Evolutionary conservation across 2,797 vertebrate genomes (phyloP).

Genomic region (Semaprochilodus insignis): DNA sequence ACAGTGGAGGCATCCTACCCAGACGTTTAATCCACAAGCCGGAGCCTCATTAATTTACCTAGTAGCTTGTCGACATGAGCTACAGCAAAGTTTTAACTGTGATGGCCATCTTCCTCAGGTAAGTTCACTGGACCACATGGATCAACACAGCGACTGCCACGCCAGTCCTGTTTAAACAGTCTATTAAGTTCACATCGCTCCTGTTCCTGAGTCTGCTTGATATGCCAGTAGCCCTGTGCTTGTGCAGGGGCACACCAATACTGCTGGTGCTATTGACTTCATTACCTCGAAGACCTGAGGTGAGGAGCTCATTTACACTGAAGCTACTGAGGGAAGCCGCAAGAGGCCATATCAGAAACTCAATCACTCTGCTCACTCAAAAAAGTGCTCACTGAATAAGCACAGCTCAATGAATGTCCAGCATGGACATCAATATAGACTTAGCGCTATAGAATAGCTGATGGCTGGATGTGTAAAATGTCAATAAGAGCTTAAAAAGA

Average conservation of each 20-base stretch:
- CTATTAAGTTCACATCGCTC: not conserved
- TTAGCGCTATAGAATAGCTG: not conserved
- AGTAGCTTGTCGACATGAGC: not conserved
- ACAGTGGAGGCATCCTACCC: constrained; percentile 13
- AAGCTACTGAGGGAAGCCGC: not conserved
- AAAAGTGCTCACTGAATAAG: not conserved
- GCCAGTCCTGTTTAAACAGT: not conserved
- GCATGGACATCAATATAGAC: not conserved
- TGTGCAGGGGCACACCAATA: constrained; percentile 8
- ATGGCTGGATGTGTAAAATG: not conserved
- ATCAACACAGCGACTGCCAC: not conserved
- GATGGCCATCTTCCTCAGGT: not conserved
- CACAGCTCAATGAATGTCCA: not conserved
- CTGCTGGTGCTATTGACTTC: constrained; percentile 33
- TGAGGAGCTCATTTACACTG: constrained; percentile 25
- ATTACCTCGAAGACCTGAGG: constrained; percentile 25
- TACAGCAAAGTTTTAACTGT: not conserved
- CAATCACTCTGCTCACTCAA: not conserved
- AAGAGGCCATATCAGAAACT: not conserved
- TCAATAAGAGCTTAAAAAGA: too few species aligned
- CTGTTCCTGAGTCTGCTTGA: not conserved
- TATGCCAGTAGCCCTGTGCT: not conserved
- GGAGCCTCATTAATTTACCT: constrained; percentile 40
- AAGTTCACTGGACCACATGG: not conserved
- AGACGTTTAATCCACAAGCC: constrained; percentile 31